These are phyloP conservation scores for Drosophila mayri DNA, from an alignment of 1,140 invertebrate genomes.

Conservation along the genomic window DNA sequence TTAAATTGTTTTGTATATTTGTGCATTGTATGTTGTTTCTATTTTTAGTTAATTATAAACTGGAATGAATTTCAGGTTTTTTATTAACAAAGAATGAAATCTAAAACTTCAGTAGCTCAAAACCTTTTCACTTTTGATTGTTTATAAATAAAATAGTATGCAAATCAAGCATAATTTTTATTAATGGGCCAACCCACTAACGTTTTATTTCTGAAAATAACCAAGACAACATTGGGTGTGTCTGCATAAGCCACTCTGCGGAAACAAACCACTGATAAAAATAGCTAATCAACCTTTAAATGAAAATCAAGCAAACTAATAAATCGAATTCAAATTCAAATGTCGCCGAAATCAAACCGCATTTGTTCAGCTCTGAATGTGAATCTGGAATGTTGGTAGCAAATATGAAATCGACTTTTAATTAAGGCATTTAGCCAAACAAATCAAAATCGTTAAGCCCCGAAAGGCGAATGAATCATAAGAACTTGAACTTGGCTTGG, in stretches of 20 bases:
- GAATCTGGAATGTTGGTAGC: conserved; percentile 68
- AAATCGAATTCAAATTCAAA: conserved; percentile 46
- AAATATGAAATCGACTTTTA: conserved; percentile 76
- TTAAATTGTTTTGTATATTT: neutral
- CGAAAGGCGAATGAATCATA: conserved; percentile 65
- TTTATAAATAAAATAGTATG: conserved; percentile 1
- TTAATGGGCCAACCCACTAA: neutral
- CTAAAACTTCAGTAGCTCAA: neutral
- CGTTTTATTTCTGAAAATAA: conserved; percentile 6
- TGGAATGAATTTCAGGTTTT: neutral
- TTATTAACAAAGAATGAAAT: neutral
- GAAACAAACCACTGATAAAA: neutral
- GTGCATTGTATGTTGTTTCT: neutral
- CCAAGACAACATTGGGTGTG: conserved; percentile 18
- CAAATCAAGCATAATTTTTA: neutral
- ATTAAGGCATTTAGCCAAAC: conserved; percentile 78
- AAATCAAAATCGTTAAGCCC: conserved; percentile 55
- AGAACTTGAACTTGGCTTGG: conserved; percentile 48
- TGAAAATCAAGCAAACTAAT: neutral
- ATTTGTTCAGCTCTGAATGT: conserved; percentile 34
- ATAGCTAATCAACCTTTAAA: conserved; percentile 23
- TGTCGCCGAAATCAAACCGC: conserved; percentile 24
- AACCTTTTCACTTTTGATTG: conserved; percentile 7
- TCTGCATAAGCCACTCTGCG: neutral
- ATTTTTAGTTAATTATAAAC: neutral